phyloP scores from a whole-genome alignment of 2,113 vertebrate species.

The Carassius gibelio region DNA sequence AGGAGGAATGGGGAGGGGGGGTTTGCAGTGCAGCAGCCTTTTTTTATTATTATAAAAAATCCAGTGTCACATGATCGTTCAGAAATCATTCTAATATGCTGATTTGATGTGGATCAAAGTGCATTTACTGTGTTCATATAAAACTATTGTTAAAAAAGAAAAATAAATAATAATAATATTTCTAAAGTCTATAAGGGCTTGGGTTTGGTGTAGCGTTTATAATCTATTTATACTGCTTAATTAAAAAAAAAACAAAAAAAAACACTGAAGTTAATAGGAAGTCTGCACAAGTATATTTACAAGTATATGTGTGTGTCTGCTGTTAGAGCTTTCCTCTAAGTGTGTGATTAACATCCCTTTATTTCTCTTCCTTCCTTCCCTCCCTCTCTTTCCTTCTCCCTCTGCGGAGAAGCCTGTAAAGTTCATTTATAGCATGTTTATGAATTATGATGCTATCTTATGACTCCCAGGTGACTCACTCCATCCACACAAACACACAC shows the following conservation, averaged over 20 bases:
- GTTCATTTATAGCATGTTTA: conserved; percentile 63
- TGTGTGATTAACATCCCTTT: conserved; percentile 12
- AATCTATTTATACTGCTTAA: no score
- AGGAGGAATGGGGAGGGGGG: background rate
- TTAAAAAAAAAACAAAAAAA: background rate
- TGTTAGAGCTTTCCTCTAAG: background rate
- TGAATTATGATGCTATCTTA: conserved; percentile 66
- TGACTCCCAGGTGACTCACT: conserved; percentile 64
- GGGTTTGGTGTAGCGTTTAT: background rate
- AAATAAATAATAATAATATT: no score
- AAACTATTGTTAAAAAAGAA: background rate
- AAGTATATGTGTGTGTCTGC: background rate
- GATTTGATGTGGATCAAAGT: background rate
- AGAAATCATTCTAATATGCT: no score
- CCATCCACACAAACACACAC: conserved; percentile 35
- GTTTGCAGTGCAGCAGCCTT: no score
- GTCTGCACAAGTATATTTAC: background rate
- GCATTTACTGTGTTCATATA: background rate
- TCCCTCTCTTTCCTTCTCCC: background rate
- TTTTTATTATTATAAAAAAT: no score
- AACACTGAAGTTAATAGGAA: background rate
- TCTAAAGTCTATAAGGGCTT: background rate
- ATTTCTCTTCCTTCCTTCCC: background rate
- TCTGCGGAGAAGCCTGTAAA: conserved; percentile 39
- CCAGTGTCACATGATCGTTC: no score